A percentile compares a stretch with the other conserved stretches of the same genome.
These are phyloP conservation scores for Geotrypetes seraphini DNA, from an alignment of 2,797 vertebrate species.

Conservation along the genomic window DNA sequence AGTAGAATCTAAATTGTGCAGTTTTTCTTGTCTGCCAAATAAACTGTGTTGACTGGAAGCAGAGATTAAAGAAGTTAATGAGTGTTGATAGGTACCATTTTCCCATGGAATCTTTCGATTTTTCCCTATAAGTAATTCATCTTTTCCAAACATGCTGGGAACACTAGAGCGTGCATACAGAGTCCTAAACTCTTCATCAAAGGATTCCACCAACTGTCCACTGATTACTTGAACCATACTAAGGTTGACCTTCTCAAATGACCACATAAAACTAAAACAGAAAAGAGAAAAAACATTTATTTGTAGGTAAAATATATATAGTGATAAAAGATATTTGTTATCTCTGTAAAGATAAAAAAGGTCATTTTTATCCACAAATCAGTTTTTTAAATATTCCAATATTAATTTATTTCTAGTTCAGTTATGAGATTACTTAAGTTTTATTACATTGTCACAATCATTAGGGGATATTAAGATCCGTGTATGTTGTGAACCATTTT, in stretches of 20 bases:
- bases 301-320: neutral
- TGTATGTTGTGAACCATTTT: no score
- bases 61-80: conserved; percentile 53
- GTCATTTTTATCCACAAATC: no score
- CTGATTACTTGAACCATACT: conserved; percentile 95
- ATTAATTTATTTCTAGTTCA: no score
- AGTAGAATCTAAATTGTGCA: conserved; percentile 64
- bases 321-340: neutral
- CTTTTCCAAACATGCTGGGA: conserved; percentile 59
- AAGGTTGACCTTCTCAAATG: conserved; percentile 90
- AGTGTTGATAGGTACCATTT: conserved; percentile 49
- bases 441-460: no score
- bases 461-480: no score
- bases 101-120: conserved; percentile 43
- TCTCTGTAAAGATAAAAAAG: no score
- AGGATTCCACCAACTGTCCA: conserved; percentile 83
- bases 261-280: conserved; percentile 85
- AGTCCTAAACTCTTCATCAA: conserved; percentile 91
- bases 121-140: conserved; percentile 44
- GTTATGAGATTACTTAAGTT: no score
- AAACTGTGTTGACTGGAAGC: conserved; percentile 57
- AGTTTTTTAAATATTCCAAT: no score
- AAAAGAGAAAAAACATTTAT: conserved; percentile 7
- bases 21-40: conserved; percentile 63
- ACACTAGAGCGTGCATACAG: conserved; percentile 80